Evolutionary conservation across 2,797 vertebrate genomes (phyloP).

Genomic region (Linurgus olivaceus): DNA sequence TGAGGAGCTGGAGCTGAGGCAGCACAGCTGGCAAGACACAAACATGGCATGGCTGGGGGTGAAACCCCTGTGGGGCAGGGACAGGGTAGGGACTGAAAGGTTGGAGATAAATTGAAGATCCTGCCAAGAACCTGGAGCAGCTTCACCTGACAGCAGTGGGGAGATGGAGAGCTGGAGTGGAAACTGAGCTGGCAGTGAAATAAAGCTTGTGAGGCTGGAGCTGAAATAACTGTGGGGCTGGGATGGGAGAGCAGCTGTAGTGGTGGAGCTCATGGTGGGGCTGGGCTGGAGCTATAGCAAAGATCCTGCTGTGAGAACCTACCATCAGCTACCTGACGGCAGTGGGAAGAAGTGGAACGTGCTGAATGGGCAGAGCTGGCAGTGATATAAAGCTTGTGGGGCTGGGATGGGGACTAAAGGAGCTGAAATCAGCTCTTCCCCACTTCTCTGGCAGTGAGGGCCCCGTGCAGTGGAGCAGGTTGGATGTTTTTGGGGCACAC

Average conservation of each 20-base stretch:
- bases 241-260: not conserved
- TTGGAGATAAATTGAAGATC: not conserved
- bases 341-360: rapidly evolving
- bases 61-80: not conserved
- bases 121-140: not conserved
- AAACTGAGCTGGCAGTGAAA: not conserved
- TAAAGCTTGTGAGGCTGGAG: not conserved
- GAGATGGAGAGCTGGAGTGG: not conserved
- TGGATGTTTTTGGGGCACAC: rapidly evolving
- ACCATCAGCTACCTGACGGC: not conserved
- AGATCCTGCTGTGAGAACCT: not conserved
- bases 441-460: too few species aligned
- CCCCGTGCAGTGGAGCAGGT: not conserved
- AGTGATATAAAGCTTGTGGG: not conserved
- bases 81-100: not conserved
- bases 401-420: not conserved
- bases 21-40: not conserved
- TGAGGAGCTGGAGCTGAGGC: not conserved
- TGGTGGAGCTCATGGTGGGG: not conserved
- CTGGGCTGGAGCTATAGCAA: not conserved
- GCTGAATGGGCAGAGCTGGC: not conserved
- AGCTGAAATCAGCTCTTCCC: not conserved
- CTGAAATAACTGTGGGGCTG: not conserved
- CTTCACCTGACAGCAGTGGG: not conserved
- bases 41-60: not conserved